Base-by-base conservation (phyloP, 2,888 invertebrate genomes). In the Hymenopus coronatus region DNA sequence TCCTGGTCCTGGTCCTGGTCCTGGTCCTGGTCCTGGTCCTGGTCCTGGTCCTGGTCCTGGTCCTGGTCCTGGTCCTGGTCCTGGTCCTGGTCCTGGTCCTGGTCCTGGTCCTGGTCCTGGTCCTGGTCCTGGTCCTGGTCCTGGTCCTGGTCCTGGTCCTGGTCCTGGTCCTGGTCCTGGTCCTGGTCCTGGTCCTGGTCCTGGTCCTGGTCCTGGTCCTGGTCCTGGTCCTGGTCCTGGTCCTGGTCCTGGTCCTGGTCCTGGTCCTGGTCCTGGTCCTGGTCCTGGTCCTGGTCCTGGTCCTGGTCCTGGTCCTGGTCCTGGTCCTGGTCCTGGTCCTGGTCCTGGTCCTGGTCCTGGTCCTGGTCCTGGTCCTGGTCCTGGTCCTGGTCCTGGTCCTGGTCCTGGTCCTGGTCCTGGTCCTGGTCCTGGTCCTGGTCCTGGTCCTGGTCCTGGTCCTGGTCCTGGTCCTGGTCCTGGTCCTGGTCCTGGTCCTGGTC, bases 141-240 rank as follows among this genome's bases (percentile, higher is more conserved):
- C 28, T 27, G 27, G 28, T 28, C 27, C 28, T n/a, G n/a, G 84
- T 12, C 84, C 84, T 12, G 84, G 84, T 84, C 84, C 84, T 84
- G 84, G 84, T 84, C 84, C 84, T 84, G 84, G 84, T 84, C 84
- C 84, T 84, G 84, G 84, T 84, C 84, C 84, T 84, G 84, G 84
- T 84, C 84, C 84, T 12, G 84, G 84, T 84, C 84, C 84, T 12
- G 84, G 84, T 84, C 84, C 84, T 84, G 84, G 84, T 84, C 84
- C 84, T 12, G 84, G 84, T 84, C 84, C 84, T 84, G 84, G 84
- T 84, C 84, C 84, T 84, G 84, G 84, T 84, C 84, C 84, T 84
- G 84, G 84, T 84, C 84, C 84, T 84, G 84, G 84, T 84, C 84
- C 84, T 84, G 84, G 84, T 84, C 84, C 84, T 12, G 84, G 84